Base-by-base conservation (phyloP, 2,888 invertebrate genomes). In the Drosophila kokeensis region DNA sequence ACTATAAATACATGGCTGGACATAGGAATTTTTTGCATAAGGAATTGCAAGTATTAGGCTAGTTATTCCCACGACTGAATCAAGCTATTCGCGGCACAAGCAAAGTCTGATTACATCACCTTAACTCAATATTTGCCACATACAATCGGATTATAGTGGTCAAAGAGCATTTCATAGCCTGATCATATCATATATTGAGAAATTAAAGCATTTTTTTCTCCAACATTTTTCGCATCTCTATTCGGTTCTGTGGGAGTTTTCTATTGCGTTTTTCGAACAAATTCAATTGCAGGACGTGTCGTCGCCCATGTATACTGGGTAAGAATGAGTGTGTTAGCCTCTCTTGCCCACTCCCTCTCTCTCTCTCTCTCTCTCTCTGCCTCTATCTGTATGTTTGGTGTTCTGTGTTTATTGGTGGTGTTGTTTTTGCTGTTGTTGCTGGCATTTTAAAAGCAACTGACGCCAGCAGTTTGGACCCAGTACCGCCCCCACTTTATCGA, bases 201-300 rank as follows among this genome's bases (percentile, higher is more conserved):
- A 34, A 58, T 53, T 57, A 7, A 24, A 10, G 66, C n/a, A 10
- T 3, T 6, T 49, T 38, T 55, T 42, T 55, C 69, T 54, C 24
- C 60, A 52, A 55, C 53, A 24, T 60, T 72, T 62, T 63, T 64
- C 38, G 59, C 10, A 32, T 48, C 49, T 58, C 62, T 52, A 58
- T 74, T 78, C 62, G 42, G 57, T 61, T 73, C 58, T 69, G 68
- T 76, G 80, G 82, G 87, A 82, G 89, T 85, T 88, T 84, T 83
- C 84, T 78, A 82, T 86, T 85, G 86, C 83, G 82, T 88, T 87
- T 82, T 87, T 81, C 71, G 89, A 86, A 82, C 87, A 82, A 87
- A 87, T 87, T 87, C 89, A 87, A 87, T 87, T 87, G 87, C 80
- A 77, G 89, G 83, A 87, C 87, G 89, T 89, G 85, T 87, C 83